Evolutionary conservation across 2,888 invertebrate genomes (phyloP).

Genomic region (Tenthredo notha): DNA sequence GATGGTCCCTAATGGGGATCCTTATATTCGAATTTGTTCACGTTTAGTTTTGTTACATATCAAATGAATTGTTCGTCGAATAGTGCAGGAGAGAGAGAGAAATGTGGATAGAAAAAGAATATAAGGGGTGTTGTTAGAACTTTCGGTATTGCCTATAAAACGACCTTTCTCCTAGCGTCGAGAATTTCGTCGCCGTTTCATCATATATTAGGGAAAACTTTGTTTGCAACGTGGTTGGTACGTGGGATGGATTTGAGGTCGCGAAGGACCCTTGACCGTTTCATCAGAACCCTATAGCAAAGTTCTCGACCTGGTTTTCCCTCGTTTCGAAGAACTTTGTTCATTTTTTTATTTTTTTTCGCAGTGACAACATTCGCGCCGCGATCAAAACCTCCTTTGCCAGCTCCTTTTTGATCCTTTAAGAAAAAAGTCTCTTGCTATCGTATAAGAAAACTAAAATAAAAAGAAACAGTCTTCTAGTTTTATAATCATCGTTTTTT

Average conservation of each 20-base stretch:
- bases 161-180: neutral
- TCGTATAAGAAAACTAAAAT: neutral
- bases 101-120: neutral
- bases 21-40: neutral
- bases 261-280: constrained; percentile 44
- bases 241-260: constrained; percentile 43
- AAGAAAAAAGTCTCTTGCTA: neutral
- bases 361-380: neutral
- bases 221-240: constrained; percentile 37
- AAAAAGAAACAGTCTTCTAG: neutral
- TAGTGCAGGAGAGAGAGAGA: no score
- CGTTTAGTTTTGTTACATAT: neutral
- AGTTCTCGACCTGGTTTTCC: constrained; percentile 42
- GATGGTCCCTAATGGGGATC: no score
- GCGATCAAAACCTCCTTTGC: neutral
- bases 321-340: constrained; percentile 34
- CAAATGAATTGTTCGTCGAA: neutral
- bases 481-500: neutral
- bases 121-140: neutral
- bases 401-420: neutral
- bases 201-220: constrained; percentile 37
- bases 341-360: constrained; percentile 43
- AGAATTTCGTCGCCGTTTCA: constrained; percentile 15
- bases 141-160: neutral
- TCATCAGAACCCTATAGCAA: constrained; percentile 33